phyloP scores from a whole-genome alignment of 92 coral and sea anemone species.

The Bergia sp. region DNA sequence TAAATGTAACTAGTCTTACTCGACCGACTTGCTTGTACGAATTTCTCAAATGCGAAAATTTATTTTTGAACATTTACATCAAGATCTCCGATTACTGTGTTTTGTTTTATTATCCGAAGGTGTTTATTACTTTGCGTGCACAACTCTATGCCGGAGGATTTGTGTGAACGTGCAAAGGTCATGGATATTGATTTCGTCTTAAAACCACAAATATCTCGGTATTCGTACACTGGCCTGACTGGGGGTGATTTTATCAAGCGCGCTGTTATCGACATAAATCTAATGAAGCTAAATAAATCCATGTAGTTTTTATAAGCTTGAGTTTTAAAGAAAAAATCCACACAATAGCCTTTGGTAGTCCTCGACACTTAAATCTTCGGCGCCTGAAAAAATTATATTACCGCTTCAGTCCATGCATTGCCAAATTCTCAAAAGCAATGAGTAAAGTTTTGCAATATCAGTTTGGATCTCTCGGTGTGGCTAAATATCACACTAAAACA shows the following conservation, averaged over 20 bases:
- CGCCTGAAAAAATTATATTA: background rate
- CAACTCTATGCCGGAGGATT: background rate
- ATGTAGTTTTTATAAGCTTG: background rate
- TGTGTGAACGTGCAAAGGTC: background rate
- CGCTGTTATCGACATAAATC: background rate
- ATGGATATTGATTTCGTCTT: background rate
- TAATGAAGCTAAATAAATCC: background rate
- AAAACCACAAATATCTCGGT: background rate
- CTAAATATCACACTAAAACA: background rate
- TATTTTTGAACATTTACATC: background rate
- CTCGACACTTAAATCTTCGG: background rate
- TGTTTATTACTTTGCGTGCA: slow-evolving; percentile 11
- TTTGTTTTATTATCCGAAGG: background rate
- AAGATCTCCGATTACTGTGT: background rate
- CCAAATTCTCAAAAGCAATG: background rate
- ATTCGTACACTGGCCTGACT: background rate
- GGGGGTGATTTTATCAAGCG: background rate
- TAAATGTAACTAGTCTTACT: background rate
- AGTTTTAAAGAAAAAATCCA: background rate
- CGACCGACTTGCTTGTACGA: background rate
- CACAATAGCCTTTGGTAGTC: background rate
- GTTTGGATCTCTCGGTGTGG: background rate
- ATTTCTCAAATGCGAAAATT: background rate
- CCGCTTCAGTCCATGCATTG: background rate
- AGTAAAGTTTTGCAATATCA: background rate